Conservation (phyloP, 2,113 vertebrate species). For the Charina bottae region DNA sequence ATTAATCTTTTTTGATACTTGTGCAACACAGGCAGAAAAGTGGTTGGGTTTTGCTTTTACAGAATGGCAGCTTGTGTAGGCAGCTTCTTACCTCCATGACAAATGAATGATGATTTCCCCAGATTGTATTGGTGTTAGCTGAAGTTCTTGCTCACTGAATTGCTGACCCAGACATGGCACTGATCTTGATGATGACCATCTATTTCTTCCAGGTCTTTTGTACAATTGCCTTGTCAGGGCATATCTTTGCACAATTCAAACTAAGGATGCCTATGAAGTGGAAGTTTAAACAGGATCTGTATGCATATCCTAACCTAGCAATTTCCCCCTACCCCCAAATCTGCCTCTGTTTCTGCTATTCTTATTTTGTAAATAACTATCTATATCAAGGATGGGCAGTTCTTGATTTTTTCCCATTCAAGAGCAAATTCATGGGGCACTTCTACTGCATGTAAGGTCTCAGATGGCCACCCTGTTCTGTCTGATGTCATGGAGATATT, state of each 20-base stretch:
- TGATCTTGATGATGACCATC: neutral
- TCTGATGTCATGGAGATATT: neutral
- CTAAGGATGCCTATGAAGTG: neutral
- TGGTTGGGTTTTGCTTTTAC: neutral
- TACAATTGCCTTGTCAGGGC: neutral
- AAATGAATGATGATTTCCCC: slow-evolving; percentile 20
- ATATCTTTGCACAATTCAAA: neutral
- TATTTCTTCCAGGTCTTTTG: neutral
- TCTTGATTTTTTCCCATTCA: neutral
- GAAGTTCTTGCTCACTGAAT: neutral
- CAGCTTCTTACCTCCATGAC: neutral
- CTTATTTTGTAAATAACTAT: no score
- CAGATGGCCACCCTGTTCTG: neutral
- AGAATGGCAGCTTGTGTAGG: neutral
- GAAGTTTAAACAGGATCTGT: neutral
- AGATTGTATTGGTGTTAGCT: neutral
- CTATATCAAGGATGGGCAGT: neutral
- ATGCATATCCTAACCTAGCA: neutral
- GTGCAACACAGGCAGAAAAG: neutral
- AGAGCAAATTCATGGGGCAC: neutral
- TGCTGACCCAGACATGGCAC: neutral
- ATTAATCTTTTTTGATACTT: slow-evolving; percentile 40
- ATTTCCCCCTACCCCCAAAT: neutral
- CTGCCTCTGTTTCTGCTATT: neutral
- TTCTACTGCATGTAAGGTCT: neutral